Base-by-base conservation (phyloP, 2,797 vertebrate species). In the Menidia menidia region DNA sequence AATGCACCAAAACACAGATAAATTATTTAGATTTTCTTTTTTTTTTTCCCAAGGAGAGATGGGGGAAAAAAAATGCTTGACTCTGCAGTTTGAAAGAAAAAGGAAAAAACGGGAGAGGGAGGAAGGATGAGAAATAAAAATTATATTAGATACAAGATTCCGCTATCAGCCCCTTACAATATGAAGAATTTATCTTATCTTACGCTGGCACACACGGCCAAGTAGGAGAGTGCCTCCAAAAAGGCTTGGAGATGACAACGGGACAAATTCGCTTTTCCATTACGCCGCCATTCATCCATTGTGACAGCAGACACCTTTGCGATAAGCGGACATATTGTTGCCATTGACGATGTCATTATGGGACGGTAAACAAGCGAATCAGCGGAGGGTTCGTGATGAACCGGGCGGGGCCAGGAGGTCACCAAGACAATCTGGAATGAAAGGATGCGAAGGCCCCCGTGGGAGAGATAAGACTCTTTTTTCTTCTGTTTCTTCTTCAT, bases 121-220 rank as follows among this genome's bases (percentile, higher is more conserved):
- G 25, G 13, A 66, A 35, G 73, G 43, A 19, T 25, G 62, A 56
- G 73, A 65, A 81, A 91, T 92, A 89, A 92, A 93, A 93, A 87
- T 86, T 92, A 89, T 90, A 94, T 93, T 88, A 90, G 89, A 90
- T 89, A 92, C 89, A 92, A 88, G 88, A 88, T 90, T 92, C 81
- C 19, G 80, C 93, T 92, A 92, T 94, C 93, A 91, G 83, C 60
- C 71, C 64, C 25, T 3, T 3, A 25, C 73, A 82, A 86, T 87
- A 86, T 87, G 83, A 92, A 91, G 89, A 92, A 92, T 92, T 92
- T 72, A 92, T 93, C 90, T 92, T 82, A 87, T 91, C 89, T 87
- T 80, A 35, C 56, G 50, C 44, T 45, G 66, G 73, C 83, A 87
- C 85, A 64, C 84, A 43, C 66, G 4, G 64, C 73, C 81, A 47